Evolutionary conservation across 2,113 vertebrate species (phyloP).

Genomic region (Scytalopus superciliaris): DNA sequence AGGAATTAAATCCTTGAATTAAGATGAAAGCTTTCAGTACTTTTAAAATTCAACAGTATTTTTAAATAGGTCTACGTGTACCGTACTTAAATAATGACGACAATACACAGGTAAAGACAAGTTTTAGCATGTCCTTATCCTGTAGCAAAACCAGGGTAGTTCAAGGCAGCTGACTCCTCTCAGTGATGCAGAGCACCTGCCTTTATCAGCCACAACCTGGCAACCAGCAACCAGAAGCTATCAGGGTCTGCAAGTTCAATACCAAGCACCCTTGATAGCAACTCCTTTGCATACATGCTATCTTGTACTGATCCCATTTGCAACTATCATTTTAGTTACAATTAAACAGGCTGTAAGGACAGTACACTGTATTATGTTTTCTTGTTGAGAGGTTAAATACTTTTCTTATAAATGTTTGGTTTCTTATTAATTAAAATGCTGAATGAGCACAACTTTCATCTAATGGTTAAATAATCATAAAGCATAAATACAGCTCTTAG

Average conservation of each 20-base stretch:
- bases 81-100: neutral
- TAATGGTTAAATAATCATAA: neutral
- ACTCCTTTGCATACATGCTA: fast-evolving
- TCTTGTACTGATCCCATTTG: neutral
- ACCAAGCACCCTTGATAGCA: neutral
- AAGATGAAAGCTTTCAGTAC: neutral
- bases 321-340: neutral
- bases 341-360: neutral
- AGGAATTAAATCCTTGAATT: neutral
- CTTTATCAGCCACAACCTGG: neutral
- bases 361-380: neutral
- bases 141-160: neutral
- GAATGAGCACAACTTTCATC: neutral
- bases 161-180: neutral
- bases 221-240: neutral
- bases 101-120: neutral
- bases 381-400: neutral
- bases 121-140: neutral
- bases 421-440: neutral
- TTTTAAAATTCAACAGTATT: neutral
- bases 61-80: neutral
- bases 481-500: neutral
- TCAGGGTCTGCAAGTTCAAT: neutral
- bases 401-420: neutral
- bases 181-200: neutral